phyloP scores from a whole-genome alignment of 30 jellyfish, hydroid and myxozoan genomes.

The Aurelia aurita complex sp. Pacific region DNA sequence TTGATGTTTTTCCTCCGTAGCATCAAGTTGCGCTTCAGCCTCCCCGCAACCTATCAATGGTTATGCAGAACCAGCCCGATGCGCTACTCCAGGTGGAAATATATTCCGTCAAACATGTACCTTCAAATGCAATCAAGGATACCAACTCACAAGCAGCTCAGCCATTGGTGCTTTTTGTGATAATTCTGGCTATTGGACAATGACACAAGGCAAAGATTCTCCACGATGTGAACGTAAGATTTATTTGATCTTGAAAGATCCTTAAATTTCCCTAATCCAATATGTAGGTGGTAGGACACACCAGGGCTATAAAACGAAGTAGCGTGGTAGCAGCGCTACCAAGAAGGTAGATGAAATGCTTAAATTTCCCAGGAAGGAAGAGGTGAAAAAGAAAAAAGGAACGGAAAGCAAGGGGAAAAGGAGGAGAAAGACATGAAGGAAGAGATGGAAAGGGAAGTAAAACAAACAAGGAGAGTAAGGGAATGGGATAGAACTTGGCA shows the following conservation, averaged over 20 bases:
- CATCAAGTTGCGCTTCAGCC: slow-evolving; percentile 33
- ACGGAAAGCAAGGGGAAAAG: too few relatives aligned
- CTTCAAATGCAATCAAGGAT: slow-evolving; percentile 77
- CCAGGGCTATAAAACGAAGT: too few relatives aligned
- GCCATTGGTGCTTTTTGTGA: slow-evolving; percentile 65
- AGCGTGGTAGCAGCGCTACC: too few relatives aligned
- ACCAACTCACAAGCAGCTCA: slow-evolving; percentile 38
- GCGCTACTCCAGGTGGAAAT: slow-evolving; percentile 12
- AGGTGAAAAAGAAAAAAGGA: too few relatives aligned
- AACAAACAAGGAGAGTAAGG: too few relatives aligned
- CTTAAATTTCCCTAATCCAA: too few relatives aligned
- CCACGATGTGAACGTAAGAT: slow-evolving; percentile 60
- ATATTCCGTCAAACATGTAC: slow-evolving; percentile 51
- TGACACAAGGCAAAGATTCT: slow-evolving; percentile 11
- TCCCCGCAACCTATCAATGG: slow-evolving; percentile 32
- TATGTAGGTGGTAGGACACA: too few relatives aligned
- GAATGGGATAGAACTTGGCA: too few relatives aligned
- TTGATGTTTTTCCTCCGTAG: background rate
- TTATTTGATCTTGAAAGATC: background rate
- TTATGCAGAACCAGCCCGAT: slow-evolving; percentile 30
- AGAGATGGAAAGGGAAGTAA: too few relatives aligned
- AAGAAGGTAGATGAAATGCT: too few relatives aligned
- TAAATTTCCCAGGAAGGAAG: too few relatives aligned
- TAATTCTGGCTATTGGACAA: slow-evolving; percentile 50
- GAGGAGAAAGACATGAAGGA: too few relatives aligned